These are phyloP conservation scores for Eristalis pertinax DNA, from an alignment of 2,888 invertebrate genomes.

Conservation along the genomic window DNA sequence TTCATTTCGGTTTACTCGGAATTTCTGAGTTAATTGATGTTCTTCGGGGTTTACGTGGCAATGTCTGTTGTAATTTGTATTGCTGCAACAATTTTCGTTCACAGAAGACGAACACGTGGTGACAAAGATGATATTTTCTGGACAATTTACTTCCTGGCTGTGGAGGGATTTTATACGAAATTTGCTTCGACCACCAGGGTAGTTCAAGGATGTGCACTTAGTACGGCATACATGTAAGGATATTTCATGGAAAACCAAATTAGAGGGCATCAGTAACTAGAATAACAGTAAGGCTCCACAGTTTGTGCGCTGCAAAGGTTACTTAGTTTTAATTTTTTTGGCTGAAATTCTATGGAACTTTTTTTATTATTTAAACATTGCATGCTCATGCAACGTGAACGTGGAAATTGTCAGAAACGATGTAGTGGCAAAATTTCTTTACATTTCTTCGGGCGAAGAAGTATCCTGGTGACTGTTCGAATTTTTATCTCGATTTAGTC, in stretches of 20 bases:
- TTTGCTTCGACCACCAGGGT: slow-evolving; percentile 16
- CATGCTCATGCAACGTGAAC: too few relatives aligned
- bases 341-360: too few relatives aligned
- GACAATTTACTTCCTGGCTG: slow-evolving; percentile 15
- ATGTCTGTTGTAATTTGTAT: slow-evolving; percentile 7
- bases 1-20: slow-evolving; percentile 39
- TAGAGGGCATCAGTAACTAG: not conserved
- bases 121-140: slow-evolving; percentile 10
- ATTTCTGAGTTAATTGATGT: not conserved
- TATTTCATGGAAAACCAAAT: not conserved
- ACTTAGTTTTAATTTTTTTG: too few relatives aligned
- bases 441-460: too few relatives aligned
- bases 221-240: not conserved
- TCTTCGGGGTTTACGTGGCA: slow-evolving; percentile 12
- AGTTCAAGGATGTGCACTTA: not conserved
- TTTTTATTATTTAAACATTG: too few relatives aligned
- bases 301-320: not conserved
- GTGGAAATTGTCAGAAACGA: too few relatives aligned
- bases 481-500: too few relatives aligned
- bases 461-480: too few relatives aligned
- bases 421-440: too few relatives aligned
- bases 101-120: not conserved
- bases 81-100: slow-evolving; percentile 7
- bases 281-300: not conserved
- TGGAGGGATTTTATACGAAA: slow-evolving; percentile 14